phyloP scores from a whole-genome alignment of 2,797 vertebrate species.

The Botia kubotai region DNA sequence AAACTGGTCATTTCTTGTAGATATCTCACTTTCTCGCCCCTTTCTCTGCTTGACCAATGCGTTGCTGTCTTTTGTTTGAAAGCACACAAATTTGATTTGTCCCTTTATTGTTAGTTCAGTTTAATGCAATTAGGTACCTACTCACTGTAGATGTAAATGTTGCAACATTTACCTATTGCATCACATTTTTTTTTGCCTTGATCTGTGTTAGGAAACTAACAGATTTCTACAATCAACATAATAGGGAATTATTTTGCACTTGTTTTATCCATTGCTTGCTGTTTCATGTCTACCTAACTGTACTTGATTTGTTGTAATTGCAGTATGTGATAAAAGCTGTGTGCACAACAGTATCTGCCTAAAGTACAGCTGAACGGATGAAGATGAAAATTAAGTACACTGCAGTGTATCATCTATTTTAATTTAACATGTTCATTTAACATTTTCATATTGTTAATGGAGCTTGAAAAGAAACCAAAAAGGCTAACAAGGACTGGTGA shows the following conservation, averaged over 20 bases:
- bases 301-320: background rate
- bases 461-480: conserved; percentile 12
- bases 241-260: background rate
- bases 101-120: conserved; percentile 30
- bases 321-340: background rate
- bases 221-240: conserved; percentile 5
- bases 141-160: conserved; percentile 26
- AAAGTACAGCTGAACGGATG: conserved; percentile 10
- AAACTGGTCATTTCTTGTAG: conserved; percentile 59
- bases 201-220: conserved; percentile 1
- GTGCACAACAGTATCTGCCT: background rate
- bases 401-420: background rate
- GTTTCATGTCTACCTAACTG: conserved; percentile 3
- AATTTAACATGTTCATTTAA: background rate
- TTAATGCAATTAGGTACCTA: conserved; percentile 17
- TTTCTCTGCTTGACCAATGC: conserved; percentile 44
- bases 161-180: conserved; percentile 16
- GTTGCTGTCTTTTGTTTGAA: conserved; percentile 54
- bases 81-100: conserved; percentile 43
- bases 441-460: background rate
- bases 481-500: background rate
- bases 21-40: conserved; percentile 47
- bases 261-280: background rate
- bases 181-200: background rate
- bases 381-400: conserved; percentile 17